Base-by-base conservation (phyloP, 2,113 vertebrate species). In the Otus sunia region DNA sequence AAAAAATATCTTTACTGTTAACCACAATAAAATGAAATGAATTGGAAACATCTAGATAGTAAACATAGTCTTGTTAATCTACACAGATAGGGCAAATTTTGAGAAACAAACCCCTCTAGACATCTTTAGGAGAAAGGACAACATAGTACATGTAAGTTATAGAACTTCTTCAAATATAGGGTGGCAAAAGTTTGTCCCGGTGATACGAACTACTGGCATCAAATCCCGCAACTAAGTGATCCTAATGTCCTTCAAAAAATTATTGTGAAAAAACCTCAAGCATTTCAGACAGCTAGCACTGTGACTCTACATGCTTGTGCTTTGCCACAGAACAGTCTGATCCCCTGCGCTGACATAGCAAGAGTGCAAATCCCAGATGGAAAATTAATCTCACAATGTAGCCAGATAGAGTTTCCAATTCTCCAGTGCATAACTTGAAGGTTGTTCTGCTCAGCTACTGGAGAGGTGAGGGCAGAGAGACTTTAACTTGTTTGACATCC, bases 281-380 rank as follows among this genome's bases (percentile, higher is more conserved):
- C 72, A 93, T 92, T 96, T 96, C 94, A 93, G 94, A 90, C 89
- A 94, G 89, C 86, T 47, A 80, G 30, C 5, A 52, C 90, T 78
- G 74, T 83, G 93, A 74, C 91, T 97, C 94, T 86, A 62, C 88
- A 91, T 36, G 94, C 92, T 81, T 68, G 30, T 71, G 97, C 96
- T 91, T 75, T 39, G 91, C 96, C 95, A 92, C 71, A 87, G 97
- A 97, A 98, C 95, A 97, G 94, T 84, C 97, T 97, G 97, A 97
- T 98, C 96, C 82, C 64, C 95, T 96, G n/a, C 16, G 73, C 90
- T 96, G 95, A 94, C 96, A 95, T 88, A 95, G 92, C 95, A 96
- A 96, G 96, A 97, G 96, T 96, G 98, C 98, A 98, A 95, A 96
- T 96, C 96, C 95, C 95, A 98, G 97, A 97, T 75, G 95, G 97